These are phyloP conservation scores for Stenodera caucasica DNA, from an alignment of 2,888 invertebrate species.

Conservation along the genomic window DNA sequence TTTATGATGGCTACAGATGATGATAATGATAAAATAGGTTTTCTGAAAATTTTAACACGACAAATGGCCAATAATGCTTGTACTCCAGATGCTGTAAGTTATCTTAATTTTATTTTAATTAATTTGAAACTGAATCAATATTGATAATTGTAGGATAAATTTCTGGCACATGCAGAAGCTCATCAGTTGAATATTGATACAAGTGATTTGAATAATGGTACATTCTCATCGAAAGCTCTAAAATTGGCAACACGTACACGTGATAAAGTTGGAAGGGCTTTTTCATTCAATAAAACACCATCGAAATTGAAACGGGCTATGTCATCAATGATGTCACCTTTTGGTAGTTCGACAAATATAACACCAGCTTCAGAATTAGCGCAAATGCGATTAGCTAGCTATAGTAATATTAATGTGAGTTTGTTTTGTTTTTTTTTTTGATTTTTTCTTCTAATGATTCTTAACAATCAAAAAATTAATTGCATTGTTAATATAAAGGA, in stretches of 20 bases:
- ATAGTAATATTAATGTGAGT: constrained; percentile 83
- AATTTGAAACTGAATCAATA: constrained; percentile 38
- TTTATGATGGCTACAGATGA: constrained; percentile 74
- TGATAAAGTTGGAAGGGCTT: constrained; percentile 88
- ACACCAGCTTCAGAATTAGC: constrained; percentile 83
- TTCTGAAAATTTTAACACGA: constrained; percentile 81
- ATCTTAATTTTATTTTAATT: constrained; percentile 19
- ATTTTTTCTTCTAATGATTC: too few species aligned
- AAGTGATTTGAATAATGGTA: constrained; percentile 82
- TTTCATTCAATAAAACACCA: constrained; percentile 95
- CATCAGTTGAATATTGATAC: constrained; percentile 86
- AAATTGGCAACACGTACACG: constrained; percentile 84
- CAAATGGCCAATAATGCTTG: constrained; percentile 92
- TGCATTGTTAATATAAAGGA: neutral
- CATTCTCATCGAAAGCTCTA: constrained; percentile 88
- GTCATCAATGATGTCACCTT: constrained; percentile 92
- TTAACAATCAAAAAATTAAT: neutral
- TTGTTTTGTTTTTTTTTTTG: neutral
- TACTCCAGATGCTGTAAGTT: constrained; percentile 86
- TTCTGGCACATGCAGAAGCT: constrained; percentile 75
- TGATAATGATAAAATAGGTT: constrained; percentile 77
- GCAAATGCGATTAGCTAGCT: constrained; percentile 83
- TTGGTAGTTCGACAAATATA: constrained; percentile 81
- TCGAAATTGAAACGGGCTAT: constrained; percentile 91
- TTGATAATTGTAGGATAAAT: constrained; percentile 68